phyloP scores from a whole-genome alignment of 2,888 invertebrate species.

The Lutraria lutraria region DNA sequence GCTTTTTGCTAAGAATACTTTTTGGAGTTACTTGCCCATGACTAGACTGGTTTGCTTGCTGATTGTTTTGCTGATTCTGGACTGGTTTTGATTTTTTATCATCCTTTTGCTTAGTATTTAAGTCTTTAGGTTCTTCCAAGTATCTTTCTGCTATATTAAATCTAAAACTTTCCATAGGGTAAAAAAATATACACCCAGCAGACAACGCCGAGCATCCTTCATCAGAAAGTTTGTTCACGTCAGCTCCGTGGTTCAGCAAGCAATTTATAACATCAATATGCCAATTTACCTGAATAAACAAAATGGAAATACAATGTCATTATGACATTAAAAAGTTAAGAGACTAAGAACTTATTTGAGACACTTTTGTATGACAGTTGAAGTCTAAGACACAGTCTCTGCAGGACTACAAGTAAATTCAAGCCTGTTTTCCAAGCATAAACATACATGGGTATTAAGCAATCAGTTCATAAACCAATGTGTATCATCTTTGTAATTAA shows the following conservation, averaged over 20 bases:
- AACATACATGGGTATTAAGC: too few relatives aligned
- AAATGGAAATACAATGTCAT: too few relatives aligned
- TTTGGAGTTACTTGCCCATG: constrained; percentile 56
- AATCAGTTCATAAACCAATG: too few relatives aligned
- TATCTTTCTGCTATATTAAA: constrained; percentile 83
- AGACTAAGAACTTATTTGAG: too few relatives aligned
- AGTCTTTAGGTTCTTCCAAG: constrained; percentile 66
- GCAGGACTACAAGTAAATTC: too few relatives aligned
- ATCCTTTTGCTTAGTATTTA: constrained; percentile 61
- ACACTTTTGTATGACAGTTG: too few relatives aligned
- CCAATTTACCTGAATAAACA: constrained; percentile 82
- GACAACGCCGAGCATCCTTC: constrained; percentile 86
- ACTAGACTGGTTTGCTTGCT: constrained; percentile 57
- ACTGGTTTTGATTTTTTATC: constrained; percentile 59
- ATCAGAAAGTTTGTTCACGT: constrained; percentile 86
- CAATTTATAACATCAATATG: constrained; percentile 84
- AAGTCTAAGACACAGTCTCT: too few relatives aligned
- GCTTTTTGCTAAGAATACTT: constrained; percentile 67
- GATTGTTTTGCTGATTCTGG: constrained; percentile 48
- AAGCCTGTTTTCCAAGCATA: too few relatives aligned
- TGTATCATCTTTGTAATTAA: too few relatives aligned
- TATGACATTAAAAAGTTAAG: too few relatives aligned
- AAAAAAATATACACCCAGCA: constrained; percentile 85
- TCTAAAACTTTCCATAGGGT: constrained; percentile 83
- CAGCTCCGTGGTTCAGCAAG: constrained; percentile 86